phyloP scores from a whole-genome alignment of 2,797 vertebrate genomes.

The Pteronotus mesoamericanus region DNA sequence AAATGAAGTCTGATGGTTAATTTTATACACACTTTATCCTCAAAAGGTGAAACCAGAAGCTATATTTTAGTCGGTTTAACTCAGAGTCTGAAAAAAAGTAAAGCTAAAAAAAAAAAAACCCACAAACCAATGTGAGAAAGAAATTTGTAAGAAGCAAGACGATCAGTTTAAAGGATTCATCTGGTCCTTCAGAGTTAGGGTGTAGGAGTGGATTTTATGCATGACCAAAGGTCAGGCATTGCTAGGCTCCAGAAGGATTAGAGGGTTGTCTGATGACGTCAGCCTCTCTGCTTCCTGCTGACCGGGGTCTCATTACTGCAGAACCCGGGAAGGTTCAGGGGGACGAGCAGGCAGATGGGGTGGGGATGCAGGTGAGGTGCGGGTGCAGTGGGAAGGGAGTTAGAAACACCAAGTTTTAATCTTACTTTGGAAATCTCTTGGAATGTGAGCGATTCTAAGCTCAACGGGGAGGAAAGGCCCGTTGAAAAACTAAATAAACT shows the following conservation, averaged over 20 bases:
- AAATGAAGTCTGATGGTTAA: not conserved
- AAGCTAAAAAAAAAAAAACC: not conserved
- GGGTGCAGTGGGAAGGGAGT: not conserved
- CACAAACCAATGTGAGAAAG: not conserved
- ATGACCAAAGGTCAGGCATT: constrained; percentile 38
- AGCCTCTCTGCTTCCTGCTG: not conserved
- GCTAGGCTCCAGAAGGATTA: constrained; percentile 41
- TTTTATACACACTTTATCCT: not conserved
- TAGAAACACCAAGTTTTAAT: constrained; percentile 9
- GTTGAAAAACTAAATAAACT: constrained; percentile 37
- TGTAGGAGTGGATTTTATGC: not conserved
- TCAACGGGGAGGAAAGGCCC: not conserved
- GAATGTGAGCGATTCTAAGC: too few species aligned
- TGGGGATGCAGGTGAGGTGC: not conserved
- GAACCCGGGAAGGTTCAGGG: not conserved
- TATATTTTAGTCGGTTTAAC: not conserved
- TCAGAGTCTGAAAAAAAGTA: not conserved
- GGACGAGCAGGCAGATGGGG: not conserved
- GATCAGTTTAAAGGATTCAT: not conserved
- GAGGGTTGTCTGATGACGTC: not conserved
- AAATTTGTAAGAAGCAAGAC: not conserved
- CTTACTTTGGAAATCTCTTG: not conserved
- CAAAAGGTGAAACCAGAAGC: not conserved
- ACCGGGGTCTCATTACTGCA: not conserved
- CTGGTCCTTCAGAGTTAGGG: not conserved